Evolutionary conservation across 2,113 vertebrate species (phyloP).

Genomic region (Pygoscelis antarcticus): DNA sequence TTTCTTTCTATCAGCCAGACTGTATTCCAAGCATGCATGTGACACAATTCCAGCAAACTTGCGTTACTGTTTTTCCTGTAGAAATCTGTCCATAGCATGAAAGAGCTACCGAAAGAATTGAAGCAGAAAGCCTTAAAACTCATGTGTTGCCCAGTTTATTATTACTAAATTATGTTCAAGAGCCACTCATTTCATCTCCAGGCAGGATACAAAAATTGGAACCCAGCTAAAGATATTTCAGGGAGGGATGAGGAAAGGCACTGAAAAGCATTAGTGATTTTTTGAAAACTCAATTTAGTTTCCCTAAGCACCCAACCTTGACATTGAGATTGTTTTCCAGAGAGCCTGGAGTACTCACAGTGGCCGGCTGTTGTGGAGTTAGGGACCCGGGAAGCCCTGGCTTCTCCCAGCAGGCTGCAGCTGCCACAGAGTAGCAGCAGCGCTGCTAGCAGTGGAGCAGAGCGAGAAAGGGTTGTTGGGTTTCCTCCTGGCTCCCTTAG

Average conservation of each 20-base stretch:
- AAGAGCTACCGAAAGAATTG: slow-evolving; percentile 17
- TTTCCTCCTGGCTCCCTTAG: background rate
- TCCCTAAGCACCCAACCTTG: background rate
- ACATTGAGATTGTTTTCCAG: background rate
- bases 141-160: background rate
- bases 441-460: background rate
- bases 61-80: slow-evolving; percentile 10
- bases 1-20: background rate
- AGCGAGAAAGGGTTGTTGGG: background rate
- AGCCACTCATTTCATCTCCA: background rate
- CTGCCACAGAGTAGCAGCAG: background rate
- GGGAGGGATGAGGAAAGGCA: background rate
- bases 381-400: background rate
- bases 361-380: background rate
- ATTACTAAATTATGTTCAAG: background rate
- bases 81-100: slow-evolving; percentile 2
- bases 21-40: background rate
- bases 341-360: background rate
- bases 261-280: background rate
- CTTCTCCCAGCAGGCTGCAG: background rate
- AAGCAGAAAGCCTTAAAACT: slow-evolving; percentile 38
- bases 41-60: background rate
- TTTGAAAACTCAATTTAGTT: background rate
- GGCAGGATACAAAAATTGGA: background rate
- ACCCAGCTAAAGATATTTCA: background rate